These are phyloP conservation scores for Globicephala melas DNA, from an alignment of 2,113 vertebrate species.

Conservation along the genomic window DNA sequence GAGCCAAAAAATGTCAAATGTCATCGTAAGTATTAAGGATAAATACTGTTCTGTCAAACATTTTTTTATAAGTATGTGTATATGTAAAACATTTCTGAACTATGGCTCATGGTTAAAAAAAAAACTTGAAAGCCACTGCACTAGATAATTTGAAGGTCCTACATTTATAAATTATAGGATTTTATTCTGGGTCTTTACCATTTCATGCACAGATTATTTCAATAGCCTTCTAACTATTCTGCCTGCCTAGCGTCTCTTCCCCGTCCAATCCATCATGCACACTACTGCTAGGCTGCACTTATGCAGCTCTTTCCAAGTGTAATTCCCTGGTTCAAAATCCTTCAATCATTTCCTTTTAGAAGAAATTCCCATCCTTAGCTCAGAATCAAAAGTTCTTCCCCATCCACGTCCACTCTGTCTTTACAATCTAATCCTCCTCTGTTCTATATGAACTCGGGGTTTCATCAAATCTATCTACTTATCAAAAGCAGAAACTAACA, in stretches of 20 bases:
- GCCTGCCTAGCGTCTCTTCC: not conserved
- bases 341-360: not conserved
- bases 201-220: constrained; percentile 42
- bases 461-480: not conserved
- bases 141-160: not conserved
- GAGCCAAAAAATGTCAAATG: constrained; percentile 14
- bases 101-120: not conserved
- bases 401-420: not conserved
- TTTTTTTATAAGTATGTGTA: not conserved
- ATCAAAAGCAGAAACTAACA: not conserved
- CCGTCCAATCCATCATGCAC: not conserved
- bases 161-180: constrained; percentile 19
- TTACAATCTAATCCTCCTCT: not conserved
- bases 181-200: constrained; percentile 17
- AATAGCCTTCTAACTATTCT: constrained; percentile 7
- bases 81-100: not conserved
- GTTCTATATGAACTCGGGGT: not conserved
- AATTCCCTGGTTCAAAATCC: constrained; percentile 14
- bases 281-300: not conserved
- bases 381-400: not conserved
- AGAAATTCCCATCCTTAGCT: not conserved
- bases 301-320: not conserved
- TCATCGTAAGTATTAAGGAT: constrained; percentile 13
- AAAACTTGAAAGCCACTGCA: not conserved
- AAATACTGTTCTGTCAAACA: not conserved